Base-by-base conservation (phyloP, 1,140 invertebrate species). In the Hypsibius dujardini region DNA sequence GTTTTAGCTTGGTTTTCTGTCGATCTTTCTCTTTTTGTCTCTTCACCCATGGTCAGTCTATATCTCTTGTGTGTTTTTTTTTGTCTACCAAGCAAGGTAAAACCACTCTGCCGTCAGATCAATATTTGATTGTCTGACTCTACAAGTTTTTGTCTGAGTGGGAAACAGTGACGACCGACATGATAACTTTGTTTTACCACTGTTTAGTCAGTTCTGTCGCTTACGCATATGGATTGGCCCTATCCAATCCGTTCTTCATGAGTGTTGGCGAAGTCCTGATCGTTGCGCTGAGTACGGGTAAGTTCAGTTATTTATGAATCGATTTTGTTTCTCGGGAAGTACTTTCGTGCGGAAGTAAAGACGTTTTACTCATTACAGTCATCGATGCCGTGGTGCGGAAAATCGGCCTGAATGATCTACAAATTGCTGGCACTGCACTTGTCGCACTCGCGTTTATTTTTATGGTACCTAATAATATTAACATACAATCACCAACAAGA, bases 161-260 rank as follows among this genome's bases (percentile, higher is more conserved):
- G 7, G 50, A 56, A 56, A 56, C n/a, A n/a, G 7, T n/a, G 50
- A 7, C n/a, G 50, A n/a, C 7, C 50, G n/a, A 12, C 50, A 56
- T 7, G 7, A n/a, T 56, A n/a, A 45, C 42, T 3, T 12, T 45
- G 3, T 67, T 3, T 12, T 67, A 3, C 42, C 12, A 45, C 7
- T 67, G 3, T 15, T 12, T 7, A 12, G 62, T 67, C 12, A 67
- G 62, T 42, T 67, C 62, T 7, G 42, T 67, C 62, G 12, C 62
- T 12, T 67, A 67, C 42, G 62, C 62, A 12, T 67, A 67, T 45
- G 62, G 62, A 45, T 42, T 67, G 62, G 62, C 62, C 12, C 42
- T 67, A 45, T 67, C 62, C 42, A 67, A 12, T 12, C 62, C 62
- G 62, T 67, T 67, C 62, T 67, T 67, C 62, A 67, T 67, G 62